Evolutionary conservation across 2,888 invertebrate genomes (phyloP).

Genomic region (Bugulina stolonifera): DNA sequence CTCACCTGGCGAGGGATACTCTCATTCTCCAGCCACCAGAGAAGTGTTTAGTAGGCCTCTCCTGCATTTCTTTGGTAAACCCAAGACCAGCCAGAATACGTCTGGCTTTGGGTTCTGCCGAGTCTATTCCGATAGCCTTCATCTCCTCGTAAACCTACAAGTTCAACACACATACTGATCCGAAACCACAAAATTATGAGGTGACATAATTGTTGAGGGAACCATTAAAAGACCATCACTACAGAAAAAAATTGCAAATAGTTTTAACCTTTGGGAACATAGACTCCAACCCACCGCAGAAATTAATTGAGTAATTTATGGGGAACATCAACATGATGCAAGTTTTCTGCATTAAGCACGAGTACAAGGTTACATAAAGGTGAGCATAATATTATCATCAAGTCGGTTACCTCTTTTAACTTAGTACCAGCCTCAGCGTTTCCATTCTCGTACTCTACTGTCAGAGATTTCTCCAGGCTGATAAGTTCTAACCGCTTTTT

Average conservation of each 20-base stretch:
- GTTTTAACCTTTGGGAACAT: too few species aligned
- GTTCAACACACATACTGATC: too few species aligned
- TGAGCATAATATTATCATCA: too few species aligned
- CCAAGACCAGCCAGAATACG: slow-evolving; percentile 95
- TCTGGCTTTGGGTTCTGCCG: slow-evolving; percentile 91
- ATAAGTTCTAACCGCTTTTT: slow-evolving; percentile 76
- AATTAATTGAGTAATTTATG: too few species aligned
- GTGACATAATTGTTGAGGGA: too few species aligned
- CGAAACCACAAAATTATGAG: too few species aligned
- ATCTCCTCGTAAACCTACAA: slow-evolving; percentile 83
- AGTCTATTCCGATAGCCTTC: slow-evolving; percentile 92
- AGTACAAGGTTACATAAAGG: too few species aligned
- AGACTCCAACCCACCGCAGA: too few species aligned
- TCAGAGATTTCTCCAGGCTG: slow-evolving; percentile 76
- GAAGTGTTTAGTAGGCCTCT: slow-evolving; percentile 68
- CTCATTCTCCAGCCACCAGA: slow-evolving; percentile 97
- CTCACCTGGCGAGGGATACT: slow-evolving; percentile 79
- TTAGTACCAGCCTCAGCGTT: slow-evolving; percentile 50
- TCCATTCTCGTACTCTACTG: slow-evolving; percentile 60
- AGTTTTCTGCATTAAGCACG: too few species aligned
- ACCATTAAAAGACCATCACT: too few species aligned
- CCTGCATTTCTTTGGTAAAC: slow-evolving; percentile 70
- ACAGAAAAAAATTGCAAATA: too few species aligned
- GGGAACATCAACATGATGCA: too few species aligned
- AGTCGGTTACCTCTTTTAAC: slow-evolving; percentile 69